A percentile compares a stretch with the other conserved stretches of the same genome.
These are phyloP conservation scores for Phorcus lineatus DNA, from an alignment of 2,888 invertebrate species.

Conservation along the genomic window DNA sequence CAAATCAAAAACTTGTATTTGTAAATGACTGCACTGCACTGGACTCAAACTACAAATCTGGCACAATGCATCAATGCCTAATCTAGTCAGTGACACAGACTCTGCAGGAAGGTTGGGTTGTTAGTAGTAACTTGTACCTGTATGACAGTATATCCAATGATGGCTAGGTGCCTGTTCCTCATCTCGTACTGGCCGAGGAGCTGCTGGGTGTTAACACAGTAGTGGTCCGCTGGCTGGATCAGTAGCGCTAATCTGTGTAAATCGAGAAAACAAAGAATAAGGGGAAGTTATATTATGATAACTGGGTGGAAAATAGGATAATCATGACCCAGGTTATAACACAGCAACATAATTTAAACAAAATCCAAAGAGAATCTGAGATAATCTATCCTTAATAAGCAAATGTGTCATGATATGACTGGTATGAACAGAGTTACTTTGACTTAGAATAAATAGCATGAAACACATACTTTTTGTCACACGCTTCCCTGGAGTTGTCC, in stretches of 20 bases:
- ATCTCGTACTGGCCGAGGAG: conserved; percentile 82
- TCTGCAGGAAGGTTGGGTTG: too few relatives aligned
- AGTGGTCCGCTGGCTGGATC: conserved; percentile 82
- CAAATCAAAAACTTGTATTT: too few relatives aligned
- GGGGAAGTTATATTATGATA: neutral
- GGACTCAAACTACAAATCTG: too few relatives aligned
- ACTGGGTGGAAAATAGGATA: too few relatives aligned
- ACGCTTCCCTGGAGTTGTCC: neutral
- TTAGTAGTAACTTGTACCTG: conserved; percentile 41
- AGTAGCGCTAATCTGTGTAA: conserved; percentile 77
- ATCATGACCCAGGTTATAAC: too few relatives aligned
- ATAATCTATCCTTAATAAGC: too few relatives aligned
- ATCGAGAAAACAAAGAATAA: neutral
- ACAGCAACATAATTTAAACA: too few relatives aligned
- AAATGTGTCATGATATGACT: too few relatives aligned
- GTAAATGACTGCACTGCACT: too few relatives aligned
- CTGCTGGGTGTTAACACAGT: conserved; percentile 79
- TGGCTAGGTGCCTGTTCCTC: conserved; percentile 81
- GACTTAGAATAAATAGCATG: neutral
- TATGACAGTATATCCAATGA: conserved; percentile 81
- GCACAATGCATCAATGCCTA: too few relatives aligned
- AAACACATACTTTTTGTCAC: neutral
- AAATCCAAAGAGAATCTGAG: too few relatives aligned
- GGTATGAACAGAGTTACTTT: neutral
- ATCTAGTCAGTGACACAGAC: too few relatives aligned